Evolutionary conservation across 2,113 vertebrate species (phyloP), one percentile per base, ranked within the genome.

Genomic region (Felis catus): DNA sequence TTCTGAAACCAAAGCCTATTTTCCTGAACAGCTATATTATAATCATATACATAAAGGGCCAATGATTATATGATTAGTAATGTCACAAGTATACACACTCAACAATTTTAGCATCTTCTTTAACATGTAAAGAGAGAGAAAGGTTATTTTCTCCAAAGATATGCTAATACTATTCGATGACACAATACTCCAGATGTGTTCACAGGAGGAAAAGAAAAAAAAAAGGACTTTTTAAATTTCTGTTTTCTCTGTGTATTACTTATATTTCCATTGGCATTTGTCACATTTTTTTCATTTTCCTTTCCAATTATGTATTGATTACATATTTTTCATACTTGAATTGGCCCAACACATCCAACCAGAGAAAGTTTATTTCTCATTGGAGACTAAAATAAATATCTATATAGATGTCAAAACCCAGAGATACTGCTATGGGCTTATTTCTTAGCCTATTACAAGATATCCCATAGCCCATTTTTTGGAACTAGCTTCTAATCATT

Each of bases 401-500:
- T 84, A 36, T 76, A 45, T 84, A 81, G 27, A 87, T 87, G 18
- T 78, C 74, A 78, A 78, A 86, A 53, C 4, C 65, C 45, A 36
- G 90, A 90, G 41, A 94, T 84, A 76, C 89, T 84, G 71, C 89
- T 80, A 61, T 68, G 5, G 58, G 11, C 23, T 96, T 63, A 84
- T 95, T 97, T 97, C 15, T 96, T 95, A 87, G 4, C 29, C 9
- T 21, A n/a, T 10, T 61, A 71, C 7, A 89, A 96, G 61, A 45
- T 74, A 66, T 9, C 29, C 78, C 73, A 25, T 5, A 39, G 33
- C 48, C 25, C 53, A 12, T 90, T 95, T 92, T 89, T 92, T 33
- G 96, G n/a, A 96, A 82, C 66, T 79, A 82, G 48, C 65, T 95
- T 94, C 68, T 18, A 95, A 31, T 95, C 41, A 85, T 83, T 96